phyloP scores from a whole-genome alignment of 1,140 invertebrate species.

The Lethrus apterus region DNA sequence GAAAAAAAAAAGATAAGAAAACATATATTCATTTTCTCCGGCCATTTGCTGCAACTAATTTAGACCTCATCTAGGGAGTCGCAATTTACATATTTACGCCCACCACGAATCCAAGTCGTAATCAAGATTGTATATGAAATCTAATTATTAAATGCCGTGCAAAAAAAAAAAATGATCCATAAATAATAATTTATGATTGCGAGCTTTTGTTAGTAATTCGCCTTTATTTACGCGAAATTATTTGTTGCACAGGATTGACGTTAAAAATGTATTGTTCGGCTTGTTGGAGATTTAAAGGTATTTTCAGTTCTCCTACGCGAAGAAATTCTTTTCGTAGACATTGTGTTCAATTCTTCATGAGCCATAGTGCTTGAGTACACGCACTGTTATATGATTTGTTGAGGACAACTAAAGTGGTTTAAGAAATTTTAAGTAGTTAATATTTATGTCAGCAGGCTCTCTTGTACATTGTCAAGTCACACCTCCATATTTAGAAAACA shows the following conservation, averaged over 20 bases:
- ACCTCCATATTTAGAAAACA: slow-evolving; percentile 7
- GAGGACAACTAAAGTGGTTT: slow-evolving; percentile 4
- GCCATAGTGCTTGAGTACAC: no score
- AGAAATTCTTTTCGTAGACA: no score
- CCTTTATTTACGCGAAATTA: no score
- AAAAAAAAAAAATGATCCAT: slow-evolving; percentile 3
- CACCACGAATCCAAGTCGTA: slow-evolving; percentile 2
- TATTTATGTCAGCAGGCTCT: slow-evolving; percentile 6
- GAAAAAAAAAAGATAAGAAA: no score
- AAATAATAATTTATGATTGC: background rate
- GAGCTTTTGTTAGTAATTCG: slow-evolving; percentile 3
- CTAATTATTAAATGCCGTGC: slow-evolving; percentile 7
- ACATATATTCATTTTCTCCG: no score
- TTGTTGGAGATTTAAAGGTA: no score
- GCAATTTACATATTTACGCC: slow-evolving; percentile 3
- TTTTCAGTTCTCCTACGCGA: no score
- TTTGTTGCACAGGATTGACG: no score
- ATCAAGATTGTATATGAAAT: slow-evolving; percentile 6
- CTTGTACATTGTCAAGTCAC: slow-evolving; percentile 10
- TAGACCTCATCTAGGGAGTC: no score
- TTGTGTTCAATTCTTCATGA: no score
- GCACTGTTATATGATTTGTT: slow-evolving; percentile 7
- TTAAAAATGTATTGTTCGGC: no score
- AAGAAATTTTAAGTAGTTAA: slow-evolving; percentile 3
- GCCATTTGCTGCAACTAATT: no score